Conservation (phyloP, 2,797 vertebrate genomes). For the Sebastes iracundus region DNA sequence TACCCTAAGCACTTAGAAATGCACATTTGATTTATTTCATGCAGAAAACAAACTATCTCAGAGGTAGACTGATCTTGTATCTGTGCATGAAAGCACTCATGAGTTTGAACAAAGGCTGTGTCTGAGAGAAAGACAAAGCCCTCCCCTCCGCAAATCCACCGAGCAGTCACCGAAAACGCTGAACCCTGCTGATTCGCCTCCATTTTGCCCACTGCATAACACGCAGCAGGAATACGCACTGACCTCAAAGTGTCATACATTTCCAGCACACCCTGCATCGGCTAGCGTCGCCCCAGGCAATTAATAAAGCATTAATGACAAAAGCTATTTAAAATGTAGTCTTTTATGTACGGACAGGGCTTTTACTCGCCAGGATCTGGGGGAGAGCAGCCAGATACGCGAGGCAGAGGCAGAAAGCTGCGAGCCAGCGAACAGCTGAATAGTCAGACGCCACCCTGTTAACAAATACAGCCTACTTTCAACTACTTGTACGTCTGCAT, state of each 20-base stretch:
- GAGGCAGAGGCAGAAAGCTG: slow-evolving; percentile 82
- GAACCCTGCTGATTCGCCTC: slow-evolving; percentile 90
- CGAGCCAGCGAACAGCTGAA: slow-evolving; percentile 58
- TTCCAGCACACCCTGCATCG: slow-evolving; percentile 90
- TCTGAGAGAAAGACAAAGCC: slow-evolving; percentile 70
- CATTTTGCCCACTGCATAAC: slow-evolving; percentile 90
- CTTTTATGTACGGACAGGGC: slow-evolving; percentile 90
- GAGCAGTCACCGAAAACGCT: slow-evolving; percentile 63
- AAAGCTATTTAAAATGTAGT: slow-evolving; percentile 96
- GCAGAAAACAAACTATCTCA: slow-evolving; percentile 51
- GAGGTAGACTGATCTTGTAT: slow-evolving; percentile 46
- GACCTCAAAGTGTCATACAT: slow-evolving; percentile 99
- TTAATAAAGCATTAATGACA: slow-evolving; percentile 99
- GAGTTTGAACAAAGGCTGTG: slow-evolving; percentile 70
- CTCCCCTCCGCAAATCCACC: slow-evolving; percentile 61
- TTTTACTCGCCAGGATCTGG: slow-evolving; percentile 86
- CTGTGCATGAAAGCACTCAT: slow-evolving; percentile 33
- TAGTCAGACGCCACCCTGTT: slow-evolving; percentile 80
- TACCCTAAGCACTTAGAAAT: slow-evolving; percentile 28
- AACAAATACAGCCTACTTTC: slow-evolving; percentile 77
- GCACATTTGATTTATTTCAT: slow-evolving; percentile 50
- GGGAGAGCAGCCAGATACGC: slow-evolving; percentile 83
- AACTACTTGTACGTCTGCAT: slow-evolving; percentile 72
- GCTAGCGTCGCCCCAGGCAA: slow-evolving; percentile 91
- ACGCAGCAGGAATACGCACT: slow-evolving; percentile 90